phyloP scores from a whole-genome alignment of 2,797 vertebrate genomes.

The Crocidura indochinensis region DNA sequence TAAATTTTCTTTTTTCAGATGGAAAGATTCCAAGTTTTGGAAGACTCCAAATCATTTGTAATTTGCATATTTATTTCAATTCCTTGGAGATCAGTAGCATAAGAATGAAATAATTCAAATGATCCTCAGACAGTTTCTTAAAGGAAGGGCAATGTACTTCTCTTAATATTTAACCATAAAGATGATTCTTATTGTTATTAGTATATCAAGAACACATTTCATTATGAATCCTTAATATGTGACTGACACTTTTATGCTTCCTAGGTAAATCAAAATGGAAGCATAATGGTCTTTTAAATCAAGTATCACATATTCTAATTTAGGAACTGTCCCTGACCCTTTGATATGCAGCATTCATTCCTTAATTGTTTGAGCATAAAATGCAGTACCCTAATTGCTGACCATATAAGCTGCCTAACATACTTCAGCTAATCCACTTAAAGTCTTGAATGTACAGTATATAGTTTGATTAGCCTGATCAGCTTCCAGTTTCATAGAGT shows the following conservation, averaged over 20 bases:
- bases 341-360: slow-evolving; percentile 35
- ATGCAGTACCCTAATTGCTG: neutral
- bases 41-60: slow-evolving; percentile 54
- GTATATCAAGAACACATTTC: neutral
- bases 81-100: slow-evolving; percentile 27
- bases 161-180: slow-evolving; percentile 55
- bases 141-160: slow-evolving; percentile 51
- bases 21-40: slow-evolving; percentile 41
- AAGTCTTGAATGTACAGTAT: neutral
- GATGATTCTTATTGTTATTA: slow-evolving; percentile 10
- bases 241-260: neutral
- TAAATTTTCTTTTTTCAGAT: neutral
- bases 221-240: slow-evolving; percentile 20
- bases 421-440: neutral
- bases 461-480: neutral
- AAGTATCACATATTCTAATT: slow-evolving; percentile 36
- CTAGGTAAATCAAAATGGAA: slow-evolving; percentile 19
- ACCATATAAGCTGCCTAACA: neutral
- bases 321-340: slow-evolving; percentile 52
- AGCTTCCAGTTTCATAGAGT: neutral
- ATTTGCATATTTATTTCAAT: slow-evolving; percentile 69
- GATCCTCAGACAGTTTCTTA: slow-evolving; percentile 48
- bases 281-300: slow-evolving; percentile 43
- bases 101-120: slow-evolving; percentile 42
- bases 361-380: slow-evolving; percentile 17